Evolutionary conservation across 2,888 invertebrate species (phyloP).

Genomic region (Conistra vaccinii): DNA sequence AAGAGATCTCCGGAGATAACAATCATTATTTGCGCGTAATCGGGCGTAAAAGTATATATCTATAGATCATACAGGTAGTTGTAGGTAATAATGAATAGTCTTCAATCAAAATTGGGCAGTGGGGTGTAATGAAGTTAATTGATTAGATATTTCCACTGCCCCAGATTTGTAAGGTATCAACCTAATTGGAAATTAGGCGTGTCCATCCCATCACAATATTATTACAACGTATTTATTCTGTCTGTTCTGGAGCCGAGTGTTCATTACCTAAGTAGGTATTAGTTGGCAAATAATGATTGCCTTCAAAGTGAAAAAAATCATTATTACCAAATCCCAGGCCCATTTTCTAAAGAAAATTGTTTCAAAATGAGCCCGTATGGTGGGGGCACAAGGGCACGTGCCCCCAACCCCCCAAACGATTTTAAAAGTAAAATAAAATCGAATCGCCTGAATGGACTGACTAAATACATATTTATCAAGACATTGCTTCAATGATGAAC

Average conservation of each 20-base stretch:
- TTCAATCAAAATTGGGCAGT: conserved; percentile 10
- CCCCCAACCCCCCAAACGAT: no score
- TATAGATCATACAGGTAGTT: not conserved
- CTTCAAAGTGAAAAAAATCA: no score
- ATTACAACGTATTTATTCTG: not conserved
- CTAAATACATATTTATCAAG: no score
- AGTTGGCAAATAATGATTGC: not conserved
- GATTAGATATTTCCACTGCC: conserved; percentile 33
- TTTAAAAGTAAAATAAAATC: no score
- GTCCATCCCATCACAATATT: not conserved
- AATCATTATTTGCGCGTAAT: conserved; percentile 15
- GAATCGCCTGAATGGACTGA: no score
- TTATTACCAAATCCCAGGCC: no score
- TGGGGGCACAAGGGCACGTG: no score
- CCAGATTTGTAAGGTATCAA: conserved; percentile 22
- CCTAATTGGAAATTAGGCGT: conserved; percentile 17
- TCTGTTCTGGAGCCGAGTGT: not conserved
- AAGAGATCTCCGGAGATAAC: conserved; percentile 4
- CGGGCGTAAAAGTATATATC: not conserved
- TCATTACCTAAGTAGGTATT: not conserved
- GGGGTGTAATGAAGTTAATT: conserved; percentile 15
- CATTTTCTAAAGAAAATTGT: no score
- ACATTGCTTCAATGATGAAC: no score
- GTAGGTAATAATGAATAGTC: conserved; percentile 14
- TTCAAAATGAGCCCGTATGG: no score